Evolutionary conservation across 1,140 invertebrate species (phyloP).

Genomic region (Stenopsyche tienmushanensis): DNA sequence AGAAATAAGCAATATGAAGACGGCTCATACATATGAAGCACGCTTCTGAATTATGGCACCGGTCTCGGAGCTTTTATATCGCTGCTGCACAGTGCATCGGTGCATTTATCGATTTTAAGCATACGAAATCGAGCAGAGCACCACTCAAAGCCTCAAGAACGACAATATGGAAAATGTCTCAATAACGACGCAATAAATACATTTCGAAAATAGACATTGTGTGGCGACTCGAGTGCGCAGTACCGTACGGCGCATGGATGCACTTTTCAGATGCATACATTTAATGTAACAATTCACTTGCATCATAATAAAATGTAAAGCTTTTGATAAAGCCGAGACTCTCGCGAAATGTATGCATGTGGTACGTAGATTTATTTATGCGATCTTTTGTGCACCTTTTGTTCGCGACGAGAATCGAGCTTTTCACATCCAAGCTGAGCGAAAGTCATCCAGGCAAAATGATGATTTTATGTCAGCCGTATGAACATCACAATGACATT

Average conservation of each 20-base stretch:
- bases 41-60: too few relatives aligned
- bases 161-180: neutral
- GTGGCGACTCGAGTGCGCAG: neutral
- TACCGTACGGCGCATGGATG: neutral
- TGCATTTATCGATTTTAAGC: too few relatives aligned
- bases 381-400: conserved; percentile 14
- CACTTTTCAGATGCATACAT: conserved; percentile 13
- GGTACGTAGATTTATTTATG: conserved; percentile 17
- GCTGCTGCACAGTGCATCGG: too few relatives aligned
- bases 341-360: neutral
- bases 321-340: conserved; percentile 23
- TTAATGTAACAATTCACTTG: conserved; percentile 21
- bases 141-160: neutral
- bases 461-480: neutral
- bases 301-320: conserved; percentile 22
- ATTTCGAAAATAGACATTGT: conserved; percentile 1
- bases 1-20: too few relatives aligned
- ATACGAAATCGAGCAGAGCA: too few relatives aligned
- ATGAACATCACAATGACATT: too few relatives aligned
- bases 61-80: too few relatives aligned
- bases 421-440: conserved; percentile 3
- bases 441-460: neutral
- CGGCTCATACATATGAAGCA: too few relatives aligned
- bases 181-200: neutral
- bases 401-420: neutral